Conservation (phyloP, 2,797 vertebrate genomes). For the Anguilla anguilla region DNA sequence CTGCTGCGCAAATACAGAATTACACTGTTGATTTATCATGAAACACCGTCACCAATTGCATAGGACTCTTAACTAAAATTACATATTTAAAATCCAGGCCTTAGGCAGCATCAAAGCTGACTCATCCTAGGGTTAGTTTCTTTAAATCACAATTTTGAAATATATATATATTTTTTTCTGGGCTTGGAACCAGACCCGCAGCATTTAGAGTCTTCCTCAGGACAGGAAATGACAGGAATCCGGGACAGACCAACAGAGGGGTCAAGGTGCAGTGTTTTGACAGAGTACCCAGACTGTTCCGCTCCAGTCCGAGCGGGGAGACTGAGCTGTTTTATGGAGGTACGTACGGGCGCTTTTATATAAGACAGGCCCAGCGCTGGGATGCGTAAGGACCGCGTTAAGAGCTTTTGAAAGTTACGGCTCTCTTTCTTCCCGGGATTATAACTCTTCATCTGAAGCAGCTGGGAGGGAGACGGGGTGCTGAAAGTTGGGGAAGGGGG, state of each 20-base stretch:
- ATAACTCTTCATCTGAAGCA: slow-evolving; percentile 89
- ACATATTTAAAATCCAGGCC: not conserved
- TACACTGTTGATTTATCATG: not conserved
- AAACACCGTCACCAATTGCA: not conserved
- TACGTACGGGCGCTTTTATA: slow-evolving; percentile 58
- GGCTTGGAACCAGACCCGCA: not conserved
- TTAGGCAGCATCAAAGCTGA: not conserved
- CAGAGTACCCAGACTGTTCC: not conserved
- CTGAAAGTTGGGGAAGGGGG: slow-evolving; percentile 78
- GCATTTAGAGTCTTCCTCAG: not conserved
- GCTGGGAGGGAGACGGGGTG: slow-evolving; percentile 79
- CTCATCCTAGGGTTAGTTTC: not conserved
- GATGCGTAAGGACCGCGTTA: slow-evolving; percentile 55
- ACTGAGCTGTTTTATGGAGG: slow-evolving; percentile 6
- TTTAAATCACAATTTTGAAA: not conserved
- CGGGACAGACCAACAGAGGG: not conserved
- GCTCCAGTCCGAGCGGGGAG: not conserved
- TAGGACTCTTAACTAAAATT: not conserved
- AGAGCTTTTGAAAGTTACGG: slow-evolving; percentile 62
- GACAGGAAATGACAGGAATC: not conserved
- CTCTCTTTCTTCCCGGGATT: slow-evolving; percentile 68
- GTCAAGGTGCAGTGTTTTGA: not conserved
- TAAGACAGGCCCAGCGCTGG: slow-evolving; percentile 60
- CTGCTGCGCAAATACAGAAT: slow-evolving; percentile 56
- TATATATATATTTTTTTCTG: not conserved